Percentiles rank a stretch among this genome's conserved stretches.
Conservation (phyloP, 2,888 invertebrate species). For the Drosophila aldrichi region DNA sequence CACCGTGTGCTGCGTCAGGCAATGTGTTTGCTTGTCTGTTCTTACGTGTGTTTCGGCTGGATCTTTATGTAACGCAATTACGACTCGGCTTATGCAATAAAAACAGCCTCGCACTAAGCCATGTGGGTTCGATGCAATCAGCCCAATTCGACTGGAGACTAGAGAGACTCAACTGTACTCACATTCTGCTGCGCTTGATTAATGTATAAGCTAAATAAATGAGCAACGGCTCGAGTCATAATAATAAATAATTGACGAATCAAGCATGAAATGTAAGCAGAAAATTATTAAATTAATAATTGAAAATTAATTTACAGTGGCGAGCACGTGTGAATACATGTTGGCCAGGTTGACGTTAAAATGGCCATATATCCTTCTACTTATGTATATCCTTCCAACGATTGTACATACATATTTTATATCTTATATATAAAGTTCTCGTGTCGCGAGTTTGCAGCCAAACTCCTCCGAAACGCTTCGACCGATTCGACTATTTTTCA, state of each 20-base stretch:
- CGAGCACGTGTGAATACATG: too few species aligned
- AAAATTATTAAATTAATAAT: not conserved
- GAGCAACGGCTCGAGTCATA: not conserved
- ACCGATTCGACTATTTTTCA: too few species aligned
- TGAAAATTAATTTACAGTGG: not conserved
- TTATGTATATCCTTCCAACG: too few species aligned
- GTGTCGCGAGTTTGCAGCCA: too few species aligned
- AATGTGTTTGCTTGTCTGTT: not conserved
- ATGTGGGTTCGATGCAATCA: constrained; percentile 18
- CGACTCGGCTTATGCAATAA: constrained; percentile 22
- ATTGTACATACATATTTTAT: too few species aligned
- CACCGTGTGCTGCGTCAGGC: constrained; percentile 18
- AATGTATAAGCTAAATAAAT: not conserved
- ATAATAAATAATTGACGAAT: not conserved
- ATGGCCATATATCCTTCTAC: not conserved
- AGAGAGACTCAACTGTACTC: constrained; percentile 1
- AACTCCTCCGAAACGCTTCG: too few species aligned
- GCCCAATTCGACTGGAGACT: constrained; percentile 7
- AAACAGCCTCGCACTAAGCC: constrained; percentile 11
- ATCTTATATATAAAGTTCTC: too few species aligned
- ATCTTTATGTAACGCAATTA: constrained; percentile 27
- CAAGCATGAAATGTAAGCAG: not conserved
- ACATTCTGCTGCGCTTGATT: not conserved
- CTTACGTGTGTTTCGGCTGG: not conserved
- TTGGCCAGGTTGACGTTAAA: too few species aligned